Evolutionary conservation across 2,113 vertebrate species (phyloP).

Genomic region (Polypterus bichir): DNA sequence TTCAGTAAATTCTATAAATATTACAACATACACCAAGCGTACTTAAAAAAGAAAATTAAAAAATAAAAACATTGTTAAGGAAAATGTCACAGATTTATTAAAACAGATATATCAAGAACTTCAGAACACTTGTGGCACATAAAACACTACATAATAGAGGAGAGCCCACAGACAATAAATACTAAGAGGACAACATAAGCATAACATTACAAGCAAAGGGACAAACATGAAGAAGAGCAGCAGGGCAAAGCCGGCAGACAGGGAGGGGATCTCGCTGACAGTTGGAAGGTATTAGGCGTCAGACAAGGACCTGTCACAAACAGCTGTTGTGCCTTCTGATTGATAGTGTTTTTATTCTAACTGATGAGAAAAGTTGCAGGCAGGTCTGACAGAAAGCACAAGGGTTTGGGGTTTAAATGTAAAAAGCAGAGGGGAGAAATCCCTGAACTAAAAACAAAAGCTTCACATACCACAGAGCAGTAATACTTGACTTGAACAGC

Average conservation of each 20-base stretch:
- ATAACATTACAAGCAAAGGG: constrained; percentile 33
- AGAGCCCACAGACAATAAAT: constrained; percentile 22
- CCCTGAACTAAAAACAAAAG: constrained; percentile 3
- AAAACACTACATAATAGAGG: constrained; percentile 25
- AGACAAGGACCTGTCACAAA: constrained; percentile 89
- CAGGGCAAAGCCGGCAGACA: constrained; percentile 50
- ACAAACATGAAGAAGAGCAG: constrained; percentile 39
- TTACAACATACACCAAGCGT: constrained; percentile 46
- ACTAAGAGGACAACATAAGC: constrained; percentile 41
- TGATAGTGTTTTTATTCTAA: constrained; percentile 85
- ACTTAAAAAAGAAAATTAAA: constrained; percentile 25
- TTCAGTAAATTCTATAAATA: constrained; percentile 60
- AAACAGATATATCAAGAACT: constrained; percentile 35
- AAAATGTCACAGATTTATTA: constrained; percentile 44
- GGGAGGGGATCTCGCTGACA: constrained; percentile 67
- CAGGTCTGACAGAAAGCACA: constrained; percentile 51
- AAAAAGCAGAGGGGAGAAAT: constrained; percentile 13
- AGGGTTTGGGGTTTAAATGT: constrained; percentile 29
- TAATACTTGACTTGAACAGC: constrained; percentile 3
- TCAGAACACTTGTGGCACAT: constrained; percentile 43
- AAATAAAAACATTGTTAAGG: neutral
- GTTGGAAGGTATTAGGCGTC: constrained; percentile 82
- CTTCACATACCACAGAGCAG: constrained; percentile 4
- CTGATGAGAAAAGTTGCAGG: constrained; percentile 46
- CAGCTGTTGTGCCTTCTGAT: constrained; percentile 88